Conservation (phyloP, 2,113 vertebrate genomes). For the Siphamia tubifer region DNA sequence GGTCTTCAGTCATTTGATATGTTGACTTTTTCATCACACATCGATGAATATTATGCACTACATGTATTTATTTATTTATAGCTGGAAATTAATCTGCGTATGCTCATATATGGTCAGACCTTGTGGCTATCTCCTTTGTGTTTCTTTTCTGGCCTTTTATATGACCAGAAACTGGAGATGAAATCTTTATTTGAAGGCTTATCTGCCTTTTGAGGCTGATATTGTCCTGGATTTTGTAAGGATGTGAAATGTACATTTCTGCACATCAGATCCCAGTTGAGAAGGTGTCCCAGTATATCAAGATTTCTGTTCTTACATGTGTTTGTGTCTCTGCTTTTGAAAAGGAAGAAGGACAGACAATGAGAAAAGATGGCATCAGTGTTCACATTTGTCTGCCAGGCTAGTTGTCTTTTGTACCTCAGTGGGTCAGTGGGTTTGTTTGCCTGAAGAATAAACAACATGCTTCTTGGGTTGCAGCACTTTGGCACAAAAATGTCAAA, state of each 20-base stretch:
- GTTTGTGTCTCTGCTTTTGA: neutral
- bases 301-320: slow-evolving; percentile 11
- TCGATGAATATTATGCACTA: slow-evolving; percentile 11
- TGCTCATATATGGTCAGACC: neutral
- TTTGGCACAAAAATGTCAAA: neutral
- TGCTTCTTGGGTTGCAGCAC: neutral
- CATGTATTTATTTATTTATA: slow-evolving; percentile 9
- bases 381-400: slow-evolving; percentile 42
- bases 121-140: slow-evolving; percentile 9
- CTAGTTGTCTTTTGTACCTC: slow-evolving; percentile 37
- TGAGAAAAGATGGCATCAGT: slow-evolving; percentile 34
- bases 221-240: slow-evolving; percentile 24
- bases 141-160: neutral
- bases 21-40: slow-evolving; percentile 3
- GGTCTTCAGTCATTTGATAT: neutral
- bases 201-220: slow-evolving; percentile 30
- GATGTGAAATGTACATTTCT: slow-evolving; percentile 51
- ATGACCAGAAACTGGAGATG: slow-evolving; percentile 5
- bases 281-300: slow-evolving; percentile 15
- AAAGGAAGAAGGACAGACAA: slow-evolving; percentile 26
- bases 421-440: slow-evolving; percentile 24
- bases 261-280: slow-evolving; percentile 37
- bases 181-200: slow-evolving; percentile 43
- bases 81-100: slow-evolving; percentile 6
- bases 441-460: neutral